Percentiles rank a stretch among this genome's conserved stretches.
These are phyloP conservation scores for Hyposoter dolosus DNA, from an alignment of 2,888 invertebrate genomes.

Conservation along the genomic window DNA sequence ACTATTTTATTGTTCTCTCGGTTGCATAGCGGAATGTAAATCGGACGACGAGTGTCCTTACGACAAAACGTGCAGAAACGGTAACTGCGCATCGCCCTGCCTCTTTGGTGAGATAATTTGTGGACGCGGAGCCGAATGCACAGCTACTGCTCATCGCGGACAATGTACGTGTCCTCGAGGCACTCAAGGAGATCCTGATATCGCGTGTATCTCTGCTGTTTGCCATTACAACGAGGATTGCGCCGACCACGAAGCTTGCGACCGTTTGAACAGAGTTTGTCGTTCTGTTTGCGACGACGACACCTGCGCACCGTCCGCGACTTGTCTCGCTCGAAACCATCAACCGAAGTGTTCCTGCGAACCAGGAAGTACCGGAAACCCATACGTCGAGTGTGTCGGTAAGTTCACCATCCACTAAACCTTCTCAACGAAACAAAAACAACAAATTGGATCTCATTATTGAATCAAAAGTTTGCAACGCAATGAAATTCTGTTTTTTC, in stretches of 20 bases:
- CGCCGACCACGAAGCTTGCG: conserved; percentile 93
- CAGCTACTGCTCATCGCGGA: conserved; percentile 90
- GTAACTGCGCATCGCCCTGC: conserved; percentile 93
- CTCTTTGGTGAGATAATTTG: conserved; percentile 88
- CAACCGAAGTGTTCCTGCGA: conserved; percentile 92
- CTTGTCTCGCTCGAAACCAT: conserved; percentile 91
- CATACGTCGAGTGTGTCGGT: conserved; percentile 89
- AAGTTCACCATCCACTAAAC: conserved; percentile 78
- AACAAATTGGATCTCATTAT: background rate
- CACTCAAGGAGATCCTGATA: conserved; percentile 93
- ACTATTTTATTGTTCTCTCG: too few species aligned
- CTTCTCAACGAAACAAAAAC: background rate
- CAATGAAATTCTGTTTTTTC: too few species aligned
- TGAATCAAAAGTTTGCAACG: too few species aligned
- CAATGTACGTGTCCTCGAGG: conserved; percentile 94
- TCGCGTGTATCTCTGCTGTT: conserved; percentile 92
- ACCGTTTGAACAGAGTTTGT: conserved; percentile 93
- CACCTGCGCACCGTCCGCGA: conserved; percentile 91
- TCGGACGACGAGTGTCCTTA: conserved; percentile 93
- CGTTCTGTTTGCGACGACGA: conserved; percentile 93
- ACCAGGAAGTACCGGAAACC: conserved; percentile 91
- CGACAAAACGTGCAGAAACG: conserved; percentile 92
- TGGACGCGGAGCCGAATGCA: conserved; percentile 92
- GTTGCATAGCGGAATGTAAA: conserved; percentile 91
- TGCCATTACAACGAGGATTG: conserved; percentile 97